phyloP scores from a whole-genome alignment of 2,113 vertebrate genomes.

The Mystacornis crossleyi region DNA sequence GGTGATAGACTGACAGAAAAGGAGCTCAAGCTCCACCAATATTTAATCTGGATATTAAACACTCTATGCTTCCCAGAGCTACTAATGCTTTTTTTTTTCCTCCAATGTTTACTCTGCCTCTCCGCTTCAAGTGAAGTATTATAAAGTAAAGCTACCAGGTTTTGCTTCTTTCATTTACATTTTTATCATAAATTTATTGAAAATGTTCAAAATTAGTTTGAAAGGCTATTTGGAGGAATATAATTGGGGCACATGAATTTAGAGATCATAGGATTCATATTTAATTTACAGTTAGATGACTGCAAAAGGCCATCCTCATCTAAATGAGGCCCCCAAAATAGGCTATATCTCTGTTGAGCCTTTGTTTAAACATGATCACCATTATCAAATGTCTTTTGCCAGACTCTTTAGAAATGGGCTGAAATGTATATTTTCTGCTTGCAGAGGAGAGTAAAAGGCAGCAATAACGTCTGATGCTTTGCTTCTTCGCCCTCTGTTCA shows the following conservation, averaged over 20 bases:
- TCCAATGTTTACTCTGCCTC: constrained; percentile 15
- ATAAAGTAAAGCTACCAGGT: background rate
- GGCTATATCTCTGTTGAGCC: background rate
- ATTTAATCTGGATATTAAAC: constrained; percentile 60
- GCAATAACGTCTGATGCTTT: background rate
- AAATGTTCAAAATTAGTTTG: background rate
- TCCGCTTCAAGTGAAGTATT: background rate
- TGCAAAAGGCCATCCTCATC: background rate
- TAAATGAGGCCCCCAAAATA: background rate
- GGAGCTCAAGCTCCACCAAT: constrained; percentile 38
- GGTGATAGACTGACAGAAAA: constrained; percentile 50
- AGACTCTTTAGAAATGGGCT: background rate
- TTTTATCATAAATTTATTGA: constrained; percentile 45
- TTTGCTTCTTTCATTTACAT: constrained; percentile 34
- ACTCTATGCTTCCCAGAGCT: constrained; percentile 35
- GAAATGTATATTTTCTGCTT: background rate
- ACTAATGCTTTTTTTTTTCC: background rate
- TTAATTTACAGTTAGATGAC: background rate
- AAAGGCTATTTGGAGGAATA: background rate
- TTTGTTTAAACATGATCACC: background rate
- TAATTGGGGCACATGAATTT: background rate
- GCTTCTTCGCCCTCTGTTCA: background rate
- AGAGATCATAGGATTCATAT: background rate
- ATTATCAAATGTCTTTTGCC: background rate
- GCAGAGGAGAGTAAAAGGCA: background rate